These are phyloP conservation scores for Geococcyx californianus DNA, from an alignment of 2,113 vertebrate genomes.

Conservation along the genomic window DNA sequence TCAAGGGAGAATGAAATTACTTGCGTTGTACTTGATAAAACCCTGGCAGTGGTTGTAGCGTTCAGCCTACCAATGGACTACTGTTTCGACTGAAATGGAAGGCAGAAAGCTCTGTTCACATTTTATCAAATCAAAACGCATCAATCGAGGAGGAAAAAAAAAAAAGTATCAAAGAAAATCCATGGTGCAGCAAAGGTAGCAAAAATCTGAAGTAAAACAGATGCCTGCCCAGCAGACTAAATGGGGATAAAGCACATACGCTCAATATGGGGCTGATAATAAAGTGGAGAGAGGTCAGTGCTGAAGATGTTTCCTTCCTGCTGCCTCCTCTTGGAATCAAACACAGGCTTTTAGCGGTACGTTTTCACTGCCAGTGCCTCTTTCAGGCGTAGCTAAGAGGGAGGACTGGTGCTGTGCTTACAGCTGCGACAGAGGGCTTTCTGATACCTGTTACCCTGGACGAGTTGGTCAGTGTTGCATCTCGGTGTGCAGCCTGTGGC, in stretches of 20 bases:
- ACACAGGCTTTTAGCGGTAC: neutral
- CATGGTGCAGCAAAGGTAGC: neutral
- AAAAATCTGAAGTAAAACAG: constrained; percentile 39
- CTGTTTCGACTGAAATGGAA: neutral
- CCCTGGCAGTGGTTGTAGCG: neutral
- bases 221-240: neutral
- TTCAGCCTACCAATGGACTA: neutral
- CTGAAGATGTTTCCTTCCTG: constrained; percentile 4
- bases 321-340: neutral
- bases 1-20: neutral
- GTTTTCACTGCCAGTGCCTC: neutral
- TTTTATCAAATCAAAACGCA: neutral
- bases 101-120: neutral
- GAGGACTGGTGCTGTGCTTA: neutral
- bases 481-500: neutral
- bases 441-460: neutral
- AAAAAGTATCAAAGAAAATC: neutral
- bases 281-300: neutral
- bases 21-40: neutral
- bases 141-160: neutral
- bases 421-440: neutral
- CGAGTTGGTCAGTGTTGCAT: neutral
- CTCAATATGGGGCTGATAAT: constrained; percentile 21
- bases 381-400: neutral
- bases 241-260: neutral